These are phyloP conservation scores for Monopis laevigella DNA, from an alignment of 2,888 invertebrate species.

Conservation along the genomic window DNA sequence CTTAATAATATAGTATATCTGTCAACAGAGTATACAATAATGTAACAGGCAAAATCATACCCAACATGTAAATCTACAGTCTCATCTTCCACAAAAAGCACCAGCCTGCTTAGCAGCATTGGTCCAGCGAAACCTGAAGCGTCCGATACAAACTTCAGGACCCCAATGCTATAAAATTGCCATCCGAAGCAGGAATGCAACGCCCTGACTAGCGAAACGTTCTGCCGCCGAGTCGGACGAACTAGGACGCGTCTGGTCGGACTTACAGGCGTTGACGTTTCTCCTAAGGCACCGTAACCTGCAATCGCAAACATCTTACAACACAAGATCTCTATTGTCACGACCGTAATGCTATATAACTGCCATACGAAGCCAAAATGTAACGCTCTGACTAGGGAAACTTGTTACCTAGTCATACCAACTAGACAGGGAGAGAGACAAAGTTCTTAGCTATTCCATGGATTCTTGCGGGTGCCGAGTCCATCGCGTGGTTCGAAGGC, in stretches of 20 bases:
- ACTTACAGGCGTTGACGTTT: constrained; percentile 40
- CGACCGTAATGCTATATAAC: too few species aligned
- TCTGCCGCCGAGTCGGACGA: constrained; percentile 41
- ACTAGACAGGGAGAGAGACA: too few species aligned
- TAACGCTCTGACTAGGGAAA: too few species aligned
- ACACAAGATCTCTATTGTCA: too few species aligned
- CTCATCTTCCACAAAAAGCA: constrained; percentile 80
- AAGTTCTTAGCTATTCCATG: too few species aligned
- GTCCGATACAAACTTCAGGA: constrained; percentile 85
- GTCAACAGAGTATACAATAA: background rate
- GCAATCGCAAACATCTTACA: constrained; percentile 15
- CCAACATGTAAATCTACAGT: constrained; percentile 71
- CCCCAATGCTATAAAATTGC: constrained; percentile 85
- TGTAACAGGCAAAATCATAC: constrained; percentile 46
- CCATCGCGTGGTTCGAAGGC: too few species aligned
- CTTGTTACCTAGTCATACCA: too few species aligned
- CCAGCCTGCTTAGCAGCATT: constrained; percentile 82
- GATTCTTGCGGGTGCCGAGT: too few species aligned
- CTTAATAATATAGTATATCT: background rate
- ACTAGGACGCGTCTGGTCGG: constrained; percentile 39
- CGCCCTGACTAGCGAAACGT: constrained; percentile 71
- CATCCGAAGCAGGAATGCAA: constrained; percentile 80
- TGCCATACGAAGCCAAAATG: too few species aligned
- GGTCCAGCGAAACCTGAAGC: constrained; percentile 89
- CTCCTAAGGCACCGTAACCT: constrained; percentile 50